Evolutionary conservation across 2,797 vertebrate genomes (phyloP).

Genomic region (Dendrocincla fuliginosa): DNA sequence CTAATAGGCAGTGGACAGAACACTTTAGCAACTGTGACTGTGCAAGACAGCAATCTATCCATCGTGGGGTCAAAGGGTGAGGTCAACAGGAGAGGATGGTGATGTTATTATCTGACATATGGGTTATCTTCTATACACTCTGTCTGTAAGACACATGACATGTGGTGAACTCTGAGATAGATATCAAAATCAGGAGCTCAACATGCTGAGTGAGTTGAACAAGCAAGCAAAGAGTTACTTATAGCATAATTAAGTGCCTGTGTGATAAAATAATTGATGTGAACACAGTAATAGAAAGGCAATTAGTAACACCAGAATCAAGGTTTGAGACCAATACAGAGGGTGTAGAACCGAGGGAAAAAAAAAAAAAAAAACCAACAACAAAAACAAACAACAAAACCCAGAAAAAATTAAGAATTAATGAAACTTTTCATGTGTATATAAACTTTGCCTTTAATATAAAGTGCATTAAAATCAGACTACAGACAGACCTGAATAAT

Average conservation of each 20-base stretch:
- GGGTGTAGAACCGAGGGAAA: background rate
- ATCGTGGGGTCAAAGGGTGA: constrained; percentile 59
- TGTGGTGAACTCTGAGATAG: background rate
- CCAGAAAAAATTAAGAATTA: background rate
- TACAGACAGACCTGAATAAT: background rate
- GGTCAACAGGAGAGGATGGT: constrained; percentile 64
- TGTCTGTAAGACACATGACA: background rate
- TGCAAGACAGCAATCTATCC: constrained; percentile 71
- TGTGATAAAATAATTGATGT: background rate
- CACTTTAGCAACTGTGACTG: constrained; percentile 18
- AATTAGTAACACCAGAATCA: background rate
- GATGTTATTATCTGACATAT: constrained; percentile 61
- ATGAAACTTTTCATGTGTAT: background rate
- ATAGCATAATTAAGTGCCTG: background rate
- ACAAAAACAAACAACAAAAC: background rate
- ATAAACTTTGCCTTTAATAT: background rate
- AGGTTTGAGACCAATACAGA: background rate
- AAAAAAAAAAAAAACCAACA: background rate
- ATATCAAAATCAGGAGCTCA: constrained; percentile 18
- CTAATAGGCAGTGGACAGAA: constrained; percentile 54
- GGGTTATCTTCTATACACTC: constrained; percentile 43
- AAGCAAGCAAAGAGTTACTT: background rate
- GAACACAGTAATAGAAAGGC: background rate
- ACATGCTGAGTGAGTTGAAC: background rate
- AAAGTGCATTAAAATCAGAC: background rate